These are phyloP conservation scores for Grammomys dolichurus DNA, from an alignment of 2,113 vertebrate species.

Conservation along the genomic window DNA sequence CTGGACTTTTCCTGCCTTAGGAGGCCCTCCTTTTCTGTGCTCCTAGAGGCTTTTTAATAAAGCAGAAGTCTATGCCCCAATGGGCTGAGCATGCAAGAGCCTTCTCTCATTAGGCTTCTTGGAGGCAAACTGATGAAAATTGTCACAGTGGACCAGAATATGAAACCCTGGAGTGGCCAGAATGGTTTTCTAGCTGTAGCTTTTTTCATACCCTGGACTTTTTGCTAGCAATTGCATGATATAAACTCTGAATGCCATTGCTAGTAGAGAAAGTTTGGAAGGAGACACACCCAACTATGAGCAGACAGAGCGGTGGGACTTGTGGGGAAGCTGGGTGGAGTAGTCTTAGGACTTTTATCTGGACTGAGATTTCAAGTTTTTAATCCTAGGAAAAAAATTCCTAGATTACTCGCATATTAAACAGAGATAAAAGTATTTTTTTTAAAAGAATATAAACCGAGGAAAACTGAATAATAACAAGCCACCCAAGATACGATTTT, in stretches of 20 bases:
- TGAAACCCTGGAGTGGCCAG: conserved; percentile 45
- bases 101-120: conserved; percentile 42
- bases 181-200: conserved; percentile 58
- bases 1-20: conserved; percentile 54
- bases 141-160: conserved; percentile 14
- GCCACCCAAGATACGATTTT: conserved; percentile 13
- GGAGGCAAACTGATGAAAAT: conserved; percentile 51
- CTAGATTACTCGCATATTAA: conserved; percentile 60
- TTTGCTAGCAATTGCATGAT: conserved; percentile 72
- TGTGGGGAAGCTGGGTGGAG: not conserved
- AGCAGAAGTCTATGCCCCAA: conserved; percentile 30
- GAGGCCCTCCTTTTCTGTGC: conserved; percentile 49
- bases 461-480: conserved; percentile 39
- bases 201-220: conserved; percentile 72
- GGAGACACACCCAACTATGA: conserved; percentile 72
- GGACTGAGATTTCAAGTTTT: conserved; percentile 51
- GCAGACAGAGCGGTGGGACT: conserved; percentile 65
- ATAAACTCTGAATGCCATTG: conserved; percentile 70
- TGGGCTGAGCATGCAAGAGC: not conserved
- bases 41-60: conserved; percentile 37
- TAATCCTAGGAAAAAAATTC: conserved; percentile 53
- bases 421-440: not conserved
- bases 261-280: conserved; percentile 76
- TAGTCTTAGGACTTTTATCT: conserved; percentile 45
- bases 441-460: not conserved